Evolutionary conservation across 2,113 vertebrate genomes (phyloP).

Genomic region (Crocuta crocuta): DNA sequence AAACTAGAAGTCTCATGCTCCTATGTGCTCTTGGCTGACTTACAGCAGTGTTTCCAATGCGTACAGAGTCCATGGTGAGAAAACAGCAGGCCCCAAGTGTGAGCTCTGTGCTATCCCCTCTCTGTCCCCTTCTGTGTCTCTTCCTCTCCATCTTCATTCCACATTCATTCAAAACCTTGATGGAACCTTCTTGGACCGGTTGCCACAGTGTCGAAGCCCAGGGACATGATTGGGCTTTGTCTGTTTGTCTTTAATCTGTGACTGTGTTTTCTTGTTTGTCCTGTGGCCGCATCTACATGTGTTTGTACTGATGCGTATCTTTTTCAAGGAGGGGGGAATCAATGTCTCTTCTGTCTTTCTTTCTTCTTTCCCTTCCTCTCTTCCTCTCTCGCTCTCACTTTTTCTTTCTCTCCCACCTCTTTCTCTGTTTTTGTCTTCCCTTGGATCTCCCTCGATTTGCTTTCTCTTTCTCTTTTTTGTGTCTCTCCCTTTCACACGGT

Average conservation of each 20-base stretch:
- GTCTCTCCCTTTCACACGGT: not conserved
- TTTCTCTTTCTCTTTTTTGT: not conserved
- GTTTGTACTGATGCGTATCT: not conserved
- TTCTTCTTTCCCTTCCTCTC: not conserved
- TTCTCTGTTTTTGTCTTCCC: not conserved
- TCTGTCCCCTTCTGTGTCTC: not conserved
- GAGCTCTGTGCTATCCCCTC: not conserved
- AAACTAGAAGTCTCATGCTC: not conserved
- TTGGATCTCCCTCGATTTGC: not conserved
- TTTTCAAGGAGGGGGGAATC: not conserved
- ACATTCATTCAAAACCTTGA: not conserved
- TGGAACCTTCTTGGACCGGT: not conserved
- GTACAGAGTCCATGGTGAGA: not conserved
- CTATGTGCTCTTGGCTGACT: not conserved
- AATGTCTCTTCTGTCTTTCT: not conserved
- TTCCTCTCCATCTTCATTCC: not conserved
- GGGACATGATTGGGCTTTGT: not conserved
- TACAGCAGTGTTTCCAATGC: conserved; percentile 48
- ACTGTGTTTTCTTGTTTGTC: not conserved
- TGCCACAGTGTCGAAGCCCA: not conserved
- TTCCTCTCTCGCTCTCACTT: not conserved
- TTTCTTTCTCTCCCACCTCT: not conserved
- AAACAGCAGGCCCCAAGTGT: not conserved
- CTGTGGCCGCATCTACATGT: not conserved
- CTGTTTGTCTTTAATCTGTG: not conserved